Base-by-base conservation (phyloP, 2,888 invertebrate genomes). In the Tachina grossa region DNA sequence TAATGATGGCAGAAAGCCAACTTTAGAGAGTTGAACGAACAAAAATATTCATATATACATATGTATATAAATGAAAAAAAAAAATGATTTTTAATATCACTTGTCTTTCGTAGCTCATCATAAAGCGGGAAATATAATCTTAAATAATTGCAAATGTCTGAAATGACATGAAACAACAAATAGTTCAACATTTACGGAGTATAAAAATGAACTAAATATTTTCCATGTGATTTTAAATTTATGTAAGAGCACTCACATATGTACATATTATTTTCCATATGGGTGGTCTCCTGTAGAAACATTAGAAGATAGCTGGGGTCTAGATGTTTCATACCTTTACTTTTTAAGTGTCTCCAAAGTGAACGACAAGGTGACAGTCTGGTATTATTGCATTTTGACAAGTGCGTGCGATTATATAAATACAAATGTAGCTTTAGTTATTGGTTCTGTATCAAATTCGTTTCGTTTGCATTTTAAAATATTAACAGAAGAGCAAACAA, bases 131-230 rank as follows among this genome's bases (percentile, higher is more conserved):
- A 84, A 84, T 84, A 68, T 81, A 84, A 84, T 84, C 84, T 81
- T 77, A 84, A 84, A 84, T 84, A 84, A 84, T 84, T 84, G 81
- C 81, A 61, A 77, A 84, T 81, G 84, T 81, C 81, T 84, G 77
- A 72, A 63, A 81, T 84, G 84, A 81, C 81, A 81, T 63, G 81
- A 72, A 74, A 81, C 84, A 76, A 80, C 83, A 83, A 83, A 78
- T 83, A 83, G 76, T 77, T 83, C 71, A 77, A 77, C 65, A 77
- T 83, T 77, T 83, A 83, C 63, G 49, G 61, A 16, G 22, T 74
- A 68, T 16, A 74, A 43, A 41, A 43, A 69, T 22, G 57, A 45
- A 57, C 16, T 55, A 22, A 61, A 68, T 65, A 76, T 82, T 65
- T 83, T 71, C 47, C 41, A 76, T 83, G 13, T 59, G 57, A 66